Base-by-base conservation (phyloP, 1,140 invertebrate genomes). In the Drosophila arawakana region DNA sequence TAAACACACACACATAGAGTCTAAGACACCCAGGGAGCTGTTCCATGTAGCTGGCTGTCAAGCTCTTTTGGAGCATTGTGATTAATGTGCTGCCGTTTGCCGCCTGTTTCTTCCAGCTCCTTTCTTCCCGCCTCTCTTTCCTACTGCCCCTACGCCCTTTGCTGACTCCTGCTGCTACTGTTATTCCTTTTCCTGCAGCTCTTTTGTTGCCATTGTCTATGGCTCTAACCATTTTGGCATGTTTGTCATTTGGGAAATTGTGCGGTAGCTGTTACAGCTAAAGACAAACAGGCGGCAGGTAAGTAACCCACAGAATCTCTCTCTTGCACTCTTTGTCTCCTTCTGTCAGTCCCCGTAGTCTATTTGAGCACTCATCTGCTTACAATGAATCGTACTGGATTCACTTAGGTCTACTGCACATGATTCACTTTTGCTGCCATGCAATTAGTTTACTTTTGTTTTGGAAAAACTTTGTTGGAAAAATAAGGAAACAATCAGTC, bases 221-320 rank as follows among this genome's bases (percentile, higher is more conserved):
- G 74, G 84, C 77, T 78, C 71, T 67, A 78, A 80, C 84, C 85
- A 72, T 89, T 89, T 84, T 89, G 84, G 85, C 84, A 90, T 90
- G 84, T 90, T 89, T 89, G 85, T 89, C 84, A 89, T 89, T 89
- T 89, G 85, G 81, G 80, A 89, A 84, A 84, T 90, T 89, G 84
- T 89, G 83, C 80, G 73, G 84, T 89, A 73, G 83, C 84, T 75
- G 73, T 81, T 78, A 75, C 78, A 83, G 67, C 68, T 61, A 78
- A 77, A 83, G 67, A 86, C 82, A 88, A 80, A 84, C 76, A 79
- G 79, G 60, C 82, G 72, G 78, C 82, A 85, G 82, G 82, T 81
- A 86, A 71, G 46, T 68, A 47, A 39, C 47, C 39, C 57, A 65
- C 61, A 52, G 10, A 30, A 30, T 11, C 37, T 10, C 2, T 43